phyloP scores from a whole-genome alignment of 2,113 vertebrate genomes.

The Microtus richardsoni region DNA sequence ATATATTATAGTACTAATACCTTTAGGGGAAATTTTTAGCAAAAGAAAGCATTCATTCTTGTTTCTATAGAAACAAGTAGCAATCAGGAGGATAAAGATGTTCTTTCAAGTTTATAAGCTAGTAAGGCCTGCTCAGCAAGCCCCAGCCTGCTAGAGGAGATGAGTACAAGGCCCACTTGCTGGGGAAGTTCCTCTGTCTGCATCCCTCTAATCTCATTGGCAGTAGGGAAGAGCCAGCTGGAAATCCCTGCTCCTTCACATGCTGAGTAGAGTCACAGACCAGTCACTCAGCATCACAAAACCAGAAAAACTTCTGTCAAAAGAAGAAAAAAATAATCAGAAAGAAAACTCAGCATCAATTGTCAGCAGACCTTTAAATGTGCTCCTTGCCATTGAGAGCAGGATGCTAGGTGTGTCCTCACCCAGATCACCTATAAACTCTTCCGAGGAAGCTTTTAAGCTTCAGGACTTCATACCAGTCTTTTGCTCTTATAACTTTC shows the following conservation, averaged over 20 bases:
- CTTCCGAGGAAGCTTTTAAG: not conserved
- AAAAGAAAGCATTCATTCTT: conserved; percentile 87
- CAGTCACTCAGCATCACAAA: not conserved
- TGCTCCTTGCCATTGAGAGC: conserved; percentile 64
- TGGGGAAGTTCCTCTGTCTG: not conserved
- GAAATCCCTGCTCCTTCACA: not conserved
- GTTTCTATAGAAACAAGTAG: conserved; percentile 90
- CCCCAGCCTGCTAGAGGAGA: conserved; percentile 61
- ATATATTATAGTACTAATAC: conserved; percentile 65
- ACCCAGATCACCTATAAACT: conserved; percentile 20
- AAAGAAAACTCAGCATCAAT: conserved; percentile 24
- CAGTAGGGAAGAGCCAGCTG: not conserved
- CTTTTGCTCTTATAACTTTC: conserved; percentile 65
- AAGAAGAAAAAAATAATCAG: conserved; percentile 21
- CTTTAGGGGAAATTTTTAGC: conserved; percentile 84
- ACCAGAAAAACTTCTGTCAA: not conserved
- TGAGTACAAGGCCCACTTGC: not conserved
- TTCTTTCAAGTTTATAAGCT: conserved; percentile 85
- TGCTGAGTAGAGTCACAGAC: not conserved
- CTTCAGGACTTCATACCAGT: not conserved
- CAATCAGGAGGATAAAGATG: conserved; percentile 83
- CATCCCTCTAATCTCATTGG: conserved; percentile 52
- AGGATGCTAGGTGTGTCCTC: conserved; percentile 36
- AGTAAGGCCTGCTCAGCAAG: conserved; percentile 77
- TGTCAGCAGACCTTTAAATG: conserved; percentile 61